phyloP scores from a whole-genome alignment of 1,140 invertebrate genomes.

The Argopecten irradians region DNA sequence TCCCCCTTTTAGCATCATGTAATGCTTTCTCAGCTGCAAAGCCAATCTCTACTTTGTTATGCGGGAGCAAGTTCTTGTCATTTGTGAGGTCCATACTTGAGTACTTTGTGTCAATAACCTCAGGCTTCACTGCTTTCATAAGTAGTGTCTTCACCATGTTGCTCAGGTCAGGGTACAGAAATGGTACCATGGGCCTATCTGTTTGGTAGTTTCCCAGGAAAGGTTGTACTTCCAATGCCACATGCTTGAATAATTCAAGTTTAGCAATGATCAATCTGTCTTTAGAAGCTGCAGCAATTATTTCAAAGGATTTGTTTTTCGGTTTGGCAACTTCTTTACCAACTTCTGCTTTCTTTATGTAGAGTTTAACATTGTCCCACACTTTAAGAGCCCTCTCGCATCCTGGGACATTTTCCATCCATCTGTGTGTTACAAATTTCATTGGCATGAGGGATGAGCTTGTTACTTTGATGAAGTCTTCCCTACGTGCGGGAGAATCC shows the following conservation, averaged over 20 bases:
- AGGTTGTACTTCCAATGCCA: neutral
- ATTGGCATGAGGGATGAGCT: slow-evolving; percentile 25
- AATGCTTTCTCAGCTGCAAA: slow-evolving; percentile 39
- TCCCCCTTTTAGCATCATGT: slow-evolving; percentile 11
- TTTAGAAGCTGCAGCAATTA: slow-evolving; percentile 33
- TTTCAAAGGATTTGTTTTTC: neutral
- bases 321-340: no score
- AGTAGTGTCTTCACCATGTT: slow-evolving; percentile 22
- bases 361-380: slow-evolving; percentile 19
- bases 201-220: neutral
- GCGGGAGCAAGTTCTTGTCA: slow-evolving; percentile 27
- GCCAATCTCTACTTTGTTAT: slow-evolving; percentile 38
- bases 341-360: slow-evolving; percentile 28
- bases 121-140: slow-evolving; percentile 40
- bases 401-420: slow-evolving; percentile 55
- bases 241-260: slow-evolving; percentile 9
- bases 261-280: slow-evolving; percentile 24
- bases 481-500: slow-evolving; percentile 52
- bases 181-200: slow-evolving; percentile 14
- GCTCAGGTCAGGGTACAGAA: slow-evolving; percentile 34
- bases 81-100: slow-evolving; percentile 6
- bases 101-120: slow-evolving; percentile 34
- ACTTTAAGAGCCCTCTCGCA: slow-evolving; percentile 45
- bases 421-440: slow-evolving; percentile 38
- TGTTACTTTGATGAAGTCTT: slow-evolving; percentile 41